Conservation (phyloP, 92 coral and sea anemone genomes). For the Porites divaricata region DNA sequence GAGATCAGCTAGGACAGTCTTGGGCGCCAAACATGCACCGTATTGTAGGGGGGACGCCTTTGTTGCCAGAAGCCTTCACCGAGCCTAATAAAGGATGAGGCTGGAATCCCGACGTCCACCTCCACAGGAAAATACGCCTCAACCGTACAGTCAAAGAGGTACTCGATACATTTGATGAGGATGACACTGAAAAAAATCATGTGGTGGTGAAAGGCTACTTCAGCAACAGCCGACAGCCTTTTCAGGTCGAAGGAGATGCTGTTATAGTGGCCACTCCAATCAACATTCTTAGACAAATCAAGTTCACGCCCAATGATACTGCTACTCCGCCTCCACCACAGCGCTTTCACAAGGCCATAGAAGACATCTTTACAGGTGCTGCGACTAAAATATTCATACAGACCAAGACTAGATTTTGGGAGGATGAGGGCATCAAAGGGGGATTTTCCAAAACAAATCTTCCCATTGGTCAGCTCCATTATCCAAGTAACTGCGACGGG, state of each 20-base stretch:
- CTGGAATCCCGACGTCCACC: constrained; percentile 9
- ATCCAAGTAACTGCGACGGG: constrained; percentile 34
- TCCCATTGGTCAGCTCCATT: constrained; percentile 64
- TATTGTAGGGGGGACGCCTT: constrained; percentile 20
- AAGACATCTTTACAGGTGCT: constrained; percentile 55
- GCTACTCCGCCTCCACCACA: constrained; percentile 19
- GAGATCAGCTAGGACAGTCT: constrained; percentile 30
- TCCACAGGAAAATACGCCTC: not conserved
- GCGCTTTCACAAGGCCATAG: constrained; percentile 53
- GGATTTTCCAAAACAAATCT: constrained; percentile 68
- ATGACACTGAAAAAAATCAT: not conserved
- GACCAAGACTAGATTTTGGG: constrained; percentile 31
- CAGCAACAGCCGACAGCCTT: constrained; percentile 1
- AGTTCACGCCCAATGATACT: constrained; percentile 26
- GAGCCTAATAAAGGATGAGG: not conserved
- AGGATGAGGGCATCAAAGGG: constrained; percentile 49
- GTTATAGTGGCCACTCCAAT: constrained; percentile 37
- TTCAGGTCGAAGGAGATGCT: constrained; percentile 18
- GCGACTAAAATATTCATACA: constrained; percentile 15
- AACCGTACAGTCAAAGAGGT: constrained; percentile 20
- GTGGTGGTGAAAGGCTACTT: constrained; percentile 1
- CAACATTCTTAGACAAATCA: constrained; percentile 58
- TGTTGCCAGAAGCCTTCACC: constrained; percentile 25
- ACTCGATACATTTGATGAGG: not conserved
- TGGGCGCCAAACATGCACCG: constrained; percentile 40